phyloP scores from a whole-genome alignment of 1,140 invertebrate genomes.

The Globodera ellingtonae region DNA sequence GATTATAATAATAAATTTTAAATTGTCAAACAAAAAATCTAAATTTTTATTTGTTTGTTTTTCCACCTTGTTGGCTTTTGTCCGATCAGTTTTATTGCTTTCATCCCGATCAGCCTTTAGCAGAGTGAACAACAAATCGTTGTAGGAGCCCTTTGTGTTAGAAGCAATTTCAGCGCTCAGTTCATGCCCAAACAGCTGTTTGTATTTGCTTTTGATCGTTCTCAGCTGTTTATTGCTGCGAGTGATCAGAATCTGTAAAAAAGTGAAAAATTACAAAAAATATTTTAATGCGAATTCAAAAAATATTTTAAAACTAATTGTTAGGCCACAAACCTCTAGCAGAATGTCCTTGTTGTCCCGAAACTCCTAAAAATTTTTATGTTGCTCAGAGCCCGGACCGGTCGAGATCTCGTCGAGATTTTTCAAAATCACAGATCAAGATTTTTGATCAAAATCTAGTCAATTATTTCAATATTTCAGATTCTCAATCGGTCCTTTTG shows the following conservation, averaged over 20 bases:
- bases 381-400: slow-evolving; percentile 69
- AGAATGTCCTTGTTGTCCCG: not conserved
- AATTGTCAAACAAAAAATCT: no score
- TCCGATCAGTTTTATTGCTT: not conserved
- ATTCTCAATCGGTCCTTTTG: no score
- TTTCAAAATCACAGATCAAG: no score
- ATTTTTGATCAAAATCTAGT: no score
- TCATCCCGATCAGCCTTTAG: slow-evolving; percentile 8
- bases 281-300: not conserved
- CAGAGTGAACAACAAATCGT: not conserved
- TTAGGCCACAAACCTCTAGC: not conserved
- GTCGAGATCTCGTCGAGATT: no score
- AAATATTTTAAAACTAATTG: not conserved
- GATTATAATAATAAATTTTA: no score
- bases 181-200: slow-evolving; percentile 32
- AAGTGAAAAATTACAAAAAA: slow-evolving; percentile 1
- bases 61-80: not conserved
- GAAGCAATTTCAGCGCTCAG: slow-evolving; percentile 53
- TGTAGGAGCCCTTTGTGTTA: not conserved
- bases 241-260: slow-evolving; percentile 67
- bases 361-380: slow-evolving; percentile 66
- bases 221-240: slow-evolving; percentile 68
- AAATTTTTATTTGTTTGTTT: not conserved
- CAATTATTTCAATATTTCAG: no score
- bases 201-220: slow-evolving; percentile 27